Base-by-base conservation (phyloP, 2,888 invertebrate species). In the Suillia variegata region DNA sequence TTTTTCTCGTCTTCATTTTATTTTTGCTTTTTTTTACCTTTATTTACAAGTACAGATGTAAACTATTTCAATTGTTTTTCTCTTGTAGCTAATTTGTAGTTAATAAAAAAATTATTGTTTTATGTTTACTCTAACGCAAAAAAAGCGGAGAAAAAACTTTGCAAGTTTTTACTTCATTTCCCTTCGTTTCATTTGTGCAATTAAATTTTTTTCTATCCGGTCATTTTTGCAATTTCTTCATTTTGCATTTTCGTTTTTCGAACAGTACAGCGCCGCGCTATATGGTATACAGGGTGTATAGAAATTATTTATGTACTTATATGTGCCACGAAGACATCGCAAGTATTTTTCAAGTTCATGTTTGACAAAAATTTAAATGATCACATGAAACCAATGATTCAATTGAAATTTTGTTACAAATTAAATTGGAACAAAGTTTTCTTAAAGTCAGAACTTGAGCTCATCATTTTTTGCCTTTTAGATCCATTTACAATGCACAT, bases 51-150 rank as follows among this genome's bases (percentile, higher is more conserved):
- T 63, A n/a, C n/a, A n/a, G n/a, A n/a, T n/a, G n/a, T n/a, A 61
- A 65, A 63, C 62, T 64, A 55, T 51, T 56, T 15, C 17, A 18
- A n/a, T 51, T n/a, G n/a, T n/a, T n/a, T n/a, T 56, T 33, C 42
- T 57, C 34, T 53, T 33, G 53, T 45, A 60, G 58, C 60, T 59
- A 57, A 63, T 61, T 61, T 59, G 53, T 52, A 47, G 62, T 62
- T 60, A 49, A 58, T 63, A 67, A 65, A 71, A 70, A 67, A 68
- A 67, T 68, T 70, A 71, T 77, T 75, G 76, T 76, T 73, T 73
- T 68, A 65, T 69, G 65, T 74, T 70, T 64, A 63, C 66, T 63
- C 59, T 60, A 63, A 67, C 69, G 63, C 49, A 56, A 48, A 50
- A 56, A 31, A n/a, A n/a, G n/a, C n/a, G n/a, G n/a, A n/a, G 20